phyloP scores from a whole-genome alignment of 2,113 vertebrate species.

The Rhinopomastus cyanomelas region DNA sequence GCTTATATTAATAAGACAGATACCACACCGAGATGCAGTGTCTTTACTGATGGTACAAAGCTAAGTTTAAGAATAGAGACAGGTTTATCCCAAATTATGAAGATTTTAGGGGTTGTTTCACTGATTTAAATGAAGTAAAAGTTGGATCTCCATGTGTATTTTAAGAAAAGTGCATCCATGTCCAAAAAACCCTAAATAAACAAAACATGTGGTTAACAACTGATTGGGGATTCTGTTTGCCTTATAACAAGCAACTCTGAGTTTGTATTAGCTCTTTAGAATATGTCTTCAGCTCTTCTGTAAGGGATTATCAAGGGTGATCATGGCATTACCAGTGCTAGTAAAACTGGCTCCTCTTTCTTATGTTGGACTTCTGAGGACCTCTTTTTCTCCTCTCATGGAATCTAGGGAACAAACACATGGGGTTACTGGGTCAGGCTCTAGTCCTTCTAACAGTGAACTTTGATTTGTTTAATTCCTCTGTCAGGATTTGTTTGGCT shows the following conservation, averaged over 20 bases:
- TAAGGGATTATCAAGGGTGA: neutral
- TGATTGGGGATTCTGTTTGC: neutral
- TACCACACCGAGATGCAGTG: neutral
- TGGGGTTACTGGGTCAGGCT: constrained; percentile 49
- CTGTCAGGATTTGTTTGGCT: constrained; percentile 67
- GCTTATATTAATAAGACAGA: neutral
- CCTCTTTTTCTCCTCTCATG: constrained; percentile 48
- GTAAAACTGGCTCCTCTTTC: neutral
- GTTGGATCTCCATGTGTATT: neutral
- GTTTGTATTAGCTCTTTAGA: neutral
- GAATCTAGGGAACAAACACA: constrained; percentile 58
- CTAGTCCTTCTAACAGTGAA: constrained; percentile 61
- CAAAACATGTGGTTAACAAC: neutral
- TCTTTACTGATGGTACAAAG: neutral
- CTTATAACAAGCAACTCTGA: neutral
- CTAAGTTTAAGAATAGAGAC: neutral
- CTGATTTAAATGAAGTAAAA: neutral
- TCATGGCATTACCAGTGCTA: neutral
- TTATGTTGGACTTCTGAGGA: constrained; percentile 41
- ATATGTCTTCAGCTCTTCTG: neutral
- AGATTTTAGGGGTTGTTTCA: neutral
- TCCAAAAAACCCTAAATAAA: neutral
- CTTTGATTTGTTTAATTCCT: constrained; percentile 66
- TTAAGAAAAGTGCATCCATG: neutral
- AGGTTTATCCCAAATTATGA: neutral